Conservation (phyloP, 2,888 invertebrate species). For the Pterostichus madidus region DNA sequence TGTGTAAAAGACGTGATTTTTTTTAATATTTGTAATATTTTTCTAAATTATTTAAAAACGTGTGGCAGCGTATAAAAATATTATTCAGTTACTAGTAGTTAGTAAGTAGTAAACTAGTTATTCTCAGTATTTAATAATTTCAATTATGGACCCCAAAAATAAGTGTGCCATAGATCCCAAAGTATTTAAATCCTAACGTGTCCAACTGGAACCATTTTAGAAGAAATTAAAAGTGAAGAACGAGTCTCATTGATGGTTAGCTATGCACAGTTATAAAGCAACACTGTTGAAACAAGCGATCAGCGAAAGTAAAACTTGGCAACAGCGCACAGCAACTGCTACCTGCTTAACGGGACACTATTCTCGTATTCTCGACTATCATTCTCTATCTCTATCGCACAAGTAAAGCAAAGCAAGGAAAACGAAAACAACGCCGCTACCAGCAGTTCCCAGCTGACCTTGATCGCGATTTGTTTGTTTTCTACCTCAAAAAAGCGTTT, state of each 20-base stretch:
- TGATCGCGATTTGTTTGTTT: constrained; percentile 39
- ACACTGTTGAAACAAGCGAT: background rate
- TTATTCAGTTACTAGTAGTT: too few species aligned
- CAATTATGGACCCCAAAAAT: too few species aligned
- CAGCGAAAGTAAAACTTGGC: constrained; percentile 36
- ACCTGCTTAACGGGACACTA: constrained; percentile 46
- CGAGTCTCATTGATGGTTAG: background rate
- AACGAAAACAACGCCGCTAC: background rate
- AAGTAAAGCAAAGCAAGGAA: constrained; percentile 14
- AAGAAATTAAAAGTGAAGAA: constrained; percentile 2
- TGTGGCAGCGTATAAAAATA: too few species aligned
- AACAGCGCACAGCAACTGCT: constrained; percentile 14
- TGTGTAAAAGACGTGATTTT: too few species aligned
- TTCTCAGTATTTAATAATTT: too few species aligned
- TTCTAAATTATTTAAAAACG: too few species aligned
- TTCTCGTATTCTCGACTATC: background rate
- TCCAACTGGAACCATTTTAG: too few species aligned
- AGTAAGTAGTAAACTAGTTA: too few species aligned
- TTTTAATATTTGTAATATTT: too few species aligned
- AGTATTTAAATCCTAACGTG: too few species aligned
- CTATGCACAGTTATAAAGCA: background rate
- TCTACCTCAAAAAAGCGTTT: constrained; percentile 7
- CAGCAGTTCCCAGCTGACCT: constrained; percentile 32
- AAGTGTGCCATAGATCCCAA: too few species aligned
- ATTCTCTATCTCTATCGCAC: constrained; percentile 17